A percentile compares a stretch with the other conserved stretches of the same genome.
These are phyloP conservation scores for Aspidoscelis tigris DNA, from an alignment of 2,113 vertebrate genomes.

Conservation along the genomic window DNA sequence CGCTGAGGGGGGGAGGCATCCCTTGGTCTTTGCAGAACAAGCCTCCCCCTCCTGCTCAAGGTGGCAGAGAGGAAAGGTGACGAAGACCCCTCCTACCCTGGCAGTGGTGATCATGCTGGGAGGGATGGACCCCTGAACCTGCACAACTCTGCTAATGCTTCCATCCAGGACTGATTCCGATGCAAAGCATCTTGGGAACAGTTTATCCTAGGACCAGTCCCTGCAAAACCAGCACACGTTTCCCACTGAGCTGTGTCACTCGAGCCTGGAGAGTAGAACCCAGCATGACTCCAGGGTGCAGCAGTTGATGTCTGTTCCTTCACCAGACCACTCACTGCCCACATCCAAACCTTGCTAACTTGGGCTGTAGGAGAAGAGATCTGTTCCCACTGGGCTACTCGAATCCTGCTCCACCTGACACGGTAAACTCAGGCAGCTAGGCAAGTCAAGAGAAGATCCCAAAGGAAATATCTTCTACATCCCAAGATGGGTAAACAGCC, in stretches of 20 bases:
- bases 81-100: neutral
- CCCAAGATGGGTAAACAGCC: too few species aligned
- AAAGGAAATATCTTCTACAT: too few species aligned
- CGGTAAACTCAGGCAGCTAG: neutral
- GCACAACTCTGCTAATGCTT: neutral
- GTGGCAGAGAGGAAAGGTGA: too few species aligned
- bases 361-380: neutral
- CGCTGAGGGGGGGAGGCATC: too few species aligned
- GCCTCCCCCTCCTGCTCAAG: too few species aligned
- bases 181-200: neutral
- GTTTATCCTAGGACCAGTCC: neutral
- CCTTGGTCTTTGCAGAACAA: too few species aligned
- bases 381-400: neutral
- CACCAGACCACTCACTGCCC: neutral
- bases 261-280: neutral
- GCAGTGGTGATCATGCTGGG: neutral
- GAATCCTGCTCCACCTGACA: neutral
- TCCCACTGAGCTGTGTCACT: too few species aligned
- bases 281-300: neutral
- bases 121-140: neutral
- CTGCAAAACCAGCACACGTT: neutral
- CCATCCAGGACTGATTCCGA: neutral
- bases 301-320: neutral
- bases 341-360: neutral
- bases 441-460: neutral